phyloP scores from a whole-genome alignment of 2,797 vertebrate species.

The Chaetodon trifasciatus region DNA sequence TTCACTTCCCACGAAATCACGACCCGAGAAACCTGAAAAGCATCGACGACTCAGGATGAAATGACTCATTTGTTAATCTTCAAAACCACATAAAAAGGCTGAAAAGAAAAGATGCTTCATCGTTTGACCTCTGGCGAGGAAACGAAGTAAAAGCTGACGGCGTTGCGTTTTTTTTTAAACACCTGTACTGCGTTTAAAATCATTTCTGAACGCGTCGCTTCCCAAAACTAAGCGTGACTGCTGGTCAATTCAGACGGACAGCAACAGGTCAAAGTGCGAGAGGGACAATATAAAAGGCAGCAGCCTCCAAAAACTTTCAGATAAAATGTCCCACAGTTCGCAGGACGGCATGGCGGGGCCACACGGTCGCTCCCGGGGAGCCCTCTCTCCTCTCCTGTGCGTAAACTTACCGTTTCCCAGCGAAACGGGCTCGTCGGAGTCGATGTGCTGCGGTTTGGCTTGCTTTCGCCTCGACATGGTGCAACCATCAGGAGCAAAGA shows the following conservation, averaged over 20 bases:
- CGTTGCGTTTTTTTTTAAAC: no score
- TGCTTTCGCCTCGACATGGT: slow-evolving; percentile 99
- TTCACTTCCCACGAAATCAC: background rate
- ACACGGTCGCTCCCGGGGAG: background rate
- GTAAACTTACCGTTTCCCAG: slow-evolving; percentile 84
- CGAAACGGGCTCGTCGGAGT: slow-evolving; percentile 92
- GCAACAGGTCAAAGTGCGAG: slow-evolving; percentile 71
- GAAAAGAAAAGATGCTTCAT: no score
- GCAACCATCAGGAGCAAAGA: slow-evolving; percentile 94
- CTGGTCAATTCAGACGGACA: slow-evolving; percentile 47
- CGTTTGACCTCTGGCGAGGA: no score
- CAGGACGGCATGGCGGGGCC: background rate
- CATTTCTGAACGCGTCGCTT: background rate
- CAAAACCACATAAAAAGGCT: no score
- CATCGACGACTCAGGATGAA: background rate
- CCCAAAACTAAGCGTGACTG: slow-evolving; percentile 21
- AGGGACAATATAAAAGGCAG: slow-evolving; percentile 27
- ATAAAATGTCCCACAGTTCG: slow-evolving; percentile 22
- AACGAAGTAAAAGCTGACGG: no score
- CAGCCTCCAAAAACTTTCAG: background rate
- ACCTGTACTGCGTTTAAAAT: slow-evolving; percentile 14
- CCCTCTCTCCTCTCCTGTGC: background rate
- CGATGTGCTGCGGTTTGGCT: slow-evolving; percentile 98
- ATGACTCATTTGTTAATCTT: fast-evolving
- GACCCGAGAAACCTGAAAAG: fast-evolving